These are phyloP conservation scores for Bombus waltoni DNA, from an alignment of 1,140 invertebrate genomes.

Conservation along the genomic window DNA sequence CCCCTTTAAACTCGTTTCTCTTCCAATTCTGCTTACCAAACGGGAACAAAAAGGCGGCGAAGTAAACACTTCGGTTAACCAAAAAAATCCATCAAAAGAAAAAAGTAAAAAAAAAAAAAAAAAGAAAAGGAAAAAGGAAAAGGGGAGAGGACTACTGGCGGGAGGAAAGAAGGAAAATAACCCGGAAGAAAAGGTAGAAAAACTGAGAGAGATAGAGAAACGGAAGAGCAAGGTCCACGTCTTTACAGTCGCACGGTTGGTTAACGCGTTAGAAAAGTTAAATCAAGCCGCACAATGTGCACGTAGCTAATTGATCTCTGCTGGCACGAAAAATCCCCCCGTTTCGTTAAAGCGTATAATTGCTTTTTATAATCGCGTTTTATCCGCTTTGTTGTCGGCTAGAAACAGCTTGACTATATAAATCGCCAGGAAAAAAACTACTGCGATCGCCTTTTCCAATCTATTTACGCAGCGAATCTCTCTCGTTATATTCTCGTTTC, in stretches of 20 bases:
- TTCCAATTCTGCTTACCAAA: neutral
- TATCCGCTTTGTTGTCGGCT: neutral
- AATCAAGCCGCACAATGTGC: constrained; percentile 11
- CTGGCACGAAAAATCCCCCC: neutral
- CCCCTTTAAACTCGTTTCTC: neutral
- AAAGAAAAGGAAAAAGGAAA: neutral
- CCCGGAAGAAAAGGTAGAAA: too few species aligned
- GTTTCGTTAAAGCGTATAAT: constrained; percentile 5
- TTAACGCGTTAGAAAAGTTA: neutral
- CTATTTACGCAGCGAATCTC: constrained; percentile 1
- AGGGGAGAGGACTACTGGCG: neutral
- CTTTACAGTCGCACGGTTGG: neutral
- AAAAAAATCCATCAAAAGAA: neutral
- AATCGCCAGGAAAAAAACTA: neutral
- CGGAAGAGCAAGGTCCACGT: neutral
- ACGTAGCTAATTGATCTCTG: constrained; percentile 17
- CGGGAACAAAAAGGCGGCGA: neutral
- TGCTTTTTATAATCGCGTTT: constrained; percentile 36
- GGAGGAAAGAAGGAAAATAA: neutral
- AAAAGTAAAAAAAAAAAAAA: neutral
- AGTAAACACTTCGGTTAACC: neutral
- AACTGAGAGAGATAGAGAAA: neutral
- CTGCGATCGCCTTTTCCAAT: neutral
- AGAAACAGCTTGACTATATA: neutral
- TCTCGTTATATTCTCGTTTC: neutral